phyloP scores from a whole-genome alignment of 1,140 invertebrate genomes.

The Bombus soroeensis region DNA sequence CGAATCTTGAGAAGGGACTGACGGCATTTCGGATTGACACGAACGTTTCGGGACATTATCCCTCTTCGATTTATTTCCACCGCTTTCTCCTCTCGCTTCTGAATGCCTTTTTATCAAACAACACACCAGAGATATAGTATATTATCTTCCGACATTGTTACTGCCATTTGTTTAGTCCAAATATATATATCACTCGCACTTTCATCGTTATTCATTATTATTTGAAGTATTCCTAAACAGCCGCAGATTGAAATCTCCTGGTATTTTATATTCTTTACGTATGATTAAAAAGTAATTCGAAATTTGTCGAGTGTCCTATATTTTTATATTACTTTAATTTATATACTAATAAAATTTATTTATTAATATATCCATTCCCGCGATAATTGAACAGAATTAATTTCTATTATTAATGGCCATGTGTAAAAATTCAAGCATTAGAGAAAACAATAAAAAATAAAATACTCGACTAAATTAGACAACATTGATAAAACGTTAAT shows the following conservation, averaged over 20 bases:
- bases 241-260: not conserved
- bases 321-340: not conserved
- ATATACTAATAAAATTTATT: not conserved
- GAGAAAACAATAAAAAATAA: not conserved
- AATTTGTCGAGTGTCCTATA: not conserved
- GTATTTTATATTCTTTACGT: not conserved
- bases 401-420: not conserved
- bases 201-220: not conserved
- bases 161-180: not conserved
- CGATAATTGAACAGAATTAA: not conserved
- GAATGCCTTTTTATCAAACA: conserved; percentile 3
- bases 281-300: not conserved
- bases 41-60: conserved; percentile 22
- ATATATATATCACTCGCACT: not conserved
- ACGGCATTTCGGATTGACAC: conserved; percentile 37
- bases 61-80: conserved; percentile 28
- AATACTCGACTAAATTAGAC: too few species aligned
- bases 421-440: not conserved
- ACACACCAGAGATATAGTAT: not conserved
- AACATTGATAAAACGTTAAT: not conserved
- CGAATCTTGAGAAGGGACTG: conserved; percentile 37
- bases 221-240: not conserved
- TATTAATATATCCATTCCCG: not conserved
- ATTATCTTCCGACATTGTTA: not conserved
- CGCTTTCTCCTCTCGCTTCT: not conserved